phyloP scores from a whole-genome alignment of 2,888 invertebrate genomes.

The Rhopalosiphum nymphaeae region DNA sequence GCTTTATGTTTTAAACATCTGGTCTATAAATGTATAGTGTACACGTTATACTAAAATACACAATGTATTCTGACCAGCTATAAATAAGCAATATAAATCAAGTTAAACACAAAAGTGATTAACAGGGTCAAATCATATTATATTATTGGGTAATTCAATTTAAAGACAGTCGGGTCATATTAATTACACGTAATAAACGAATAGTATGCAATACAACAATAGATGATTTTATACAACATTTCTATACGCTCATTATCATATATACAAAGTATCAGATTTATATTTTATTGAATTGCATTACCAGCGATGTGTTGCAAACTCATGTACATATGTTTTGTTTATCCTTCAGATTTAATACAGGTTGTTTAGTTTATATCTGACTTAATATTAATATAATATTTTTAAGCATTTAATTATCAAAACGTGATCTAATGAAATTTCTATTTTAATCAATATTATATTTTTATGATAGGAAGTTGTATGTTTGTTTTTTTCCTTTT shows the following conservation, averaged over 20 bases:
- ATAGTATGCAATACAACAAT: constrained; percentile 11
- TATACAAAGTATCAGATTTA: constrained; percentile 9
- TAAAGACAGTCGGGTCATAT: constrained; percentile 7
- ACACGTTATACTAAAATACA: neutral
- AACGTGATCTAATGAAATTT: neutral
- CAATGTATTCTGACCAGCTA: neutral
- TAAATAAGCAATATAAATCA: neutral
- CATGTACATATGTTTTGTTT: constrained; percentile 10
- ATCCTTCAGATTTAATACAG: constrained; percentile 17
- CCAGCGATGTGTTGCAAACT: constrained; percentile 2
- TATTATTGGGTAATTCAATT: neutral
- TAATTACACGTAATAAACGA: constrained; percentile 10
- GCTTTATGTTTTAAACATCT: constrained; percentile 1
- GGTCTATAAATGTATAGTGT: neutral
- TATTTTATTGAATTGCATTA: constrained; percentile 34
- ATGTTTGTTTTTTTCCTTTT: neutral
- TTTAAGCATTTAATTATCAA: neutral
- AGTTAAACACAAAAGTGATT: neutral
- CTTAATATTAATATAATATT: neutral
- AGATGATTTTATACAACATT: neutral
- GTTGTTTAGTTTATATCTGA: constrained; percentile 19
- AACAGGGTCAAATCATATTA: neutral
- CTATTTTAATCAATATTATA: neutral
- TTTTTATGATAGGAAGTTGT: neutral
- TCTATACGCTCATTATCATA: constrained; percentile 20